Evolutionary conservation across 2,113 vertebrate genomes (phyloP), one percentile per base, ranked within the genome.

Genomic region (Bombycilla garrulus): DNA sequence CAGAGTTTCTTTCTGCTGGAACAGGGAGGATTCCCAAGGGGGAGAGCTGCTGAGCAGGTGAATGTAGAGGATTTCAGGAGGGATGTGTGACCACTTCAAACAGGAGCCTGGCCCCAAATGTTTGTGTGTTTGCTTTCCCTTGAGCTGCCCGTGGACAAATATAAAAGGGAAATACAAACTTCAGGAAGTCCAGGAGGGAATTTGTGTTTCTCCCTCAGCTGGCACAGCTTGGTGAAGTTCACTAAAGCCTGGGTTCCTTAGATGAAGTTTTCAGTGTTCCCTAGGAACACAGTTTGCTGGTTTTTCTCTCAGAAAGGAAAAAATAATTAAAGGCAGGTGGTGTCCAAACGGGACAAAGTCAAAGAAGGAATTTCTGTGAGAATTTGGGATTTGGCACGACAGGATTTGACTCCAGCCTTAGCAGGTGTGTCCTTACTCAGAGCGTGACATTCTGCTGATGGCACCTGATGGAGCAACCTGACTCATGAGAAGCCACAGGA

Each of bases 51-150:
- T 56, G 50, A 22, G 18, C 12, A 12, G 36, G 26, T 19, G 35
- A 26, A 31, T 29, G 5, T 0, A 23, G 50, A 56, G 31, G 12
- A 36, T 40, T 65, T 16, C 47, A 28, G 60, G 35, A 15, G 25
- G 48, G 20, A 22, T 35, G 20, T 2, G 10, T 15, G 42, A n/a
- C 26, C 12, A 3, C 24, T 31, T 50, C 45, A n/a, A 38, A 33
- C 5, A 22, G 42, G 36, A 70, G 33, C 35, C 40, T 44, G 56
- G 18, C 11, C 17, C 0, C 0, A 11, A 9, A 10, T 0, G 0
- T 65, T 42, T 36, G 10, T 80, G 31, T 28, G 13, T 76, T 44
- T 82, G 62, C 9, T 64, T 57, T 47, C 47, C 38, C 67, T 58
- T 24, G 7, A 62, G 17, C 78, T 64, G 58, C 16, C 44, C 72